Base-by-base conservation (phyloP, 1,140 invertebrate genomes). In the Monomorium pharaonis region DNA sequence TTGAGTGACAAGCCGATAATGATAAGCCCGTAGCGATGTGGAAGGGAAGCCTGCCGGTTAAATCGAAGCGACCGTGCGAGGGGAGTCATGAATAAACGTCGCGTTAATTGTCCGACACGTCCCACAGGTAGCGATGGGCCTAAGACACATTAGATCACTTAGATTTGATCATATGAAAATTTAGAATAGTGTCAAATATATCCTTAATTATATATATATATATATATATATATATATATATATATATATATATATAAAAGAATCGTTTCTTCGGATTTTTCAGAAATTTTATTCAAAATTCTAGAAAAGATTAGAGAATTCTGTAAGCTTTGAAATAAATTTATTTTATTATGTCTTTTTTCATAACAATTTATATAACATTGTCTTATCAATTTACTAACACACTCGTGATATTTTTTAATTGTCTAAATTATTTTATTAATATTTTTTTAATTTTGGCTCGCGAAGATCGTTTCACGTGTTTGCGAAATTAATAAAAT, bases 1-100 rank as follows among this genome's bases (percentile, higher is more conserved):
- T 86, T 75, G 80, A 86, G 60, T 84, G 86, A 87, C 86, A 85
- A 85, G 69, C 58, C 86, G 81, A 87, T 87, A 87, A 87, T 84
- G 86, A 87, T 85, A 87, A 75, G 81, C 33, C 54, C 80, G 44
- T 49, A 75, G 76, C 62, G 56, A 24, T 42, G 42, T 30, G 77
- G 33, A 60, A 84, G 72, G 60, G 27, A 76, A 58, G 63, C 74
- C 37, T 37, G 58, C 75, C 42, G 44, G 81, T 86, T 86, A 86
- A 86, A 84, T 84, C 69, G 58, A 84, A 69, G 69, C 67, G 47
- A 56, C 65, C 24, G 51, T 27, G 42, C 14, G 47, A 69, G 42
- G n/a, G 24, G 24, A 51, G 18, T 27, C 30, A n/a, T 47, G 84
- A 81, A 83, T 81, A 86, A 84, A 62, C 56, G 84, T 67, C 83